Conservation (phyloP, 1,140 invertebrate species). For the Rhizoglyphus robini region DNA sequence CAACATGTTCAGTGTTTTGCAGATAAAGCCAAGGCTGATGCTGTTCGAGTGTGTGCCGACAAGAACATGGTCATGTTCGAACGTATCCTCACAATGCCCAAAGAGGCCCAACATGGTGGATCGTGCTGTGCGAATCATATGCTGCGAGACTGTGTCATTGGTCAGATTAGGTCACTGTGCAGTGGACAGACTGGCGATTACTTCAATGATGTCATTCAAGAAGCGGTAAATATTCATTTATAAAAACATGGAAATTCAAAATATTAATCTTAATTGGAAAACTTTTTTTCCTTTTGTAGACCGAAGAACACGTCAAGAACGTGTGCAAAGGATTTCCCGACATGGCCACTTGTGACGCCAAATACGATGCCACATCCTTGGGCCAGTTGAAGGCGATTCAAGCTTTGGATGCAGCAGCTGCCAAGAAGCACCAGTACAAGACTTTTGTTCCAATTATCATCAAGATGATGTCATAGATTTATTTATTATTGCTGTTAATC, state of each 20-base stretch:
- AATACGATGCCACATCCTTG: background rate
- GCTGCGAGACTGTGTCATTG: background rate
- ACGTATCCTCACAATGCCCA: background rate
- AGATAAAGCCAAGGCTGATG: too few relatives aligned
- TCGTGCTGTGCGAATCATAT: background rate
- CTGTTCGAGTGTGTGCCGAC: too few relatives aligned
- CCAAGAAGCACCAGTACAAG: background rate
- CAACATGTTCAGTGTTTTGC: background rate
- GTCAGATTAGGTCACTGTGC: background rate
- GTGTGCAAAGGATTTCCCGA: background rate
- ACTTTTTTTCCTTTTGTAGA: background rate
- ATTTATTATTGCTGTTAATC: too few relatives aligned
- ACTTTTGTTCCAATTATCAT: slow-evolving; percentile 1
- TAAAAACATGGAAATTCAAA: background rate
- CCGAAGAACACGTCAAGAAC: background rate
- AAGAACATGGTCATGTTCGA: slow-evolving; percentile 10
- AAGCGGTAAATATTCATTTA: background rate
- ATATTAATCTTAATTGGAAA: background rate
- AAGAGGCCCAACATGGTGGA: background rate
- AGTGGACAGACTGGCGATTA: too few relatives aligned
- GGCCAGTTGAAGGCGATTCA: background rate
- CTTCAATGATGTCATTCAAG: background rate
- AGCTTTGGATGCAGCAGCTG: background rate
- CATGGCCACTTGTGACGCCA: background rate
- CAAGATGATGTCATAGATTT: too few relatives aligned